Base-by-base conservation (phyloP, 1,140 invertebrate species). In the Sitodiplosis mosellana region DNA sequence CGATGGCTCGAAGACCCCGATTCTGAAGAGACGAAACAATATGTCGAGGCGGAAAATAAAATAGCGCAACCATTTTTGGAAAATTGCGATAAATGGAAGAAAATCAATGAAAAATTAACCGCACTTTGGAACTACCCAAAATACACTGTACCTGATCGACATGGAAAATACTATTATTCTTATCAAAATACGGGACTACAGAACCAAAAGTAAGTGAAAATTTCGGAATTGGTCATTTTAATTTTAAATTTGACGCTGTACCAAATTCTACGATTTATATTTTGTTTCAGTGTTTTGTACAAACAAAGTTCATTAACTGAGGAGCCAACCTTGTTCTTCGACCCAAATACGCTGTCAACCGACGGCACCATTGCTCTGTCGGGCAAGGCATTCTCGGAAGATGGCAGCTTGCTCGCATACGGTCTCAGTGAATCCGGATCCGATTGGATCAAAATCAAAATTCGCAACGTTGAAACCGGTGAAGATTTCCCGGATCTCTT, bases 1-100 rank as follows among this genome's bases (percentile, higher is more conserved):
- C 78, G 92, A 42, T 98, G 91, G 91, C 64, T 99, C 19, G 95
- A 99, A 69, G 85, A 98, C 69, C 91, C 93, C 1, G 88, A 98
- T 61, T 73, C 81, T 0, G 74, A 82, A 52, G 90, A 97, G 68
- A 96, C 92, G 1, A 84, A 90, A 66, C 69, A 76, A 38, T 99
- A 91, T 74, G 86, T 98, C 33, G 80, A 92, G 49, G 79, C 77
- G 11, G 86, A 98, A 66, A 98, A 98, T 75, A 75, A 77, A 19
- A 73, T 99, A 15, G 90, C 90, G 11, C 67, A 73, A 45, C 87
- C 90, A 2, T 98, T 81, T 67, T 69, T 99, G 4, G 73, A 87
- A 51, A 69, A 72, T 15, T 95, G 85, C 59, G 68, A 76, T 5
- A 70, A 76, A 41, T 80, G 84, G 55, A 64, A 78, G 11, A 74